Evolutionary conservation across 1,140 invertebrate species (phyloP), one percentile per base, ranked within the genome.

Genomic region (Drosophila pachea): DNA sequence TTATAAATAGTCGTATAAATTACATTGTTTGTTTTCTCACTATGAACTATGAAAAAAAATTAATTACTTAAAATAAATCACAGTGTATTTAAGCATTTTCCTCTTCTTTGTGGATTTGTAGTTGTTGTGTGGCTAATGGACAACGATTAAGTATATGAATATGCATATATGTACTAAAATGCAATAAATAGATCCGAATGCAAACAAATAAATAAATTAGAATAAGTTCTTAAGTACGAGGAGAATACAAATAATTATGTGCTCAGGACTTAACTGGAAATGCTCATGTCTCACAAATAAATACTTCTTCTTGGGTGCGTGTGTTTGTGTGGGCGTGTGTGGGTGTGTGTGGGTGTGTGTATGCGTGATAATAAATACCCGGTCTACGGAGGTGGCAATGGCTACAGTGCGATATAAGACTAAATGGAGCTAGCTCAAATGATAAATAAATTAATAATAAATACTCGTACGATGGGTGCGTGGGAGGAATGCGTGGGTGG

Each of bases 11-110:
- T 53, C 43, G 16, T 38, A 49, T 42, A 45, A 50, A 56, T 60
- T 49, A 50, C 60, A 50, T 7, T 7, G 12, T 53, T 56, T 58
- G 52, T 40, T 47, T 67, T 70, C 29, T 72, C 43, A 70, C 69
- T 83, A 83, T 73, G 31, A 74, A 69, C 79, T 83, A 83, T 66
- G 73, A 56, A 84, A 83, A 83, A 83, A 82, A 14, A 5, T 29
- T 47, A 33, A 79, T 62, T 79, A 84, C 79, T 84, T 84, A 84
- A 84, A 86, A 86, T 86, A 84, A 84, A 84, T 84, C 79, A 84
- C 79, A 86, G 82, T 82, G 70, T 82, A 73, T 86, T 74, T 86
- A 86, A 86, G 68, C 74, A 82, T 74, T 76, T 78, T 79, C 56
- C 40, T 50, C 59, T 72, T 83, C 63, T 82, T 73, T 73, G 35